Base-by-base conservation (phyloP, 2,797 vertebrate genomes). In the Eleutherodactylus coqui region DNA sequence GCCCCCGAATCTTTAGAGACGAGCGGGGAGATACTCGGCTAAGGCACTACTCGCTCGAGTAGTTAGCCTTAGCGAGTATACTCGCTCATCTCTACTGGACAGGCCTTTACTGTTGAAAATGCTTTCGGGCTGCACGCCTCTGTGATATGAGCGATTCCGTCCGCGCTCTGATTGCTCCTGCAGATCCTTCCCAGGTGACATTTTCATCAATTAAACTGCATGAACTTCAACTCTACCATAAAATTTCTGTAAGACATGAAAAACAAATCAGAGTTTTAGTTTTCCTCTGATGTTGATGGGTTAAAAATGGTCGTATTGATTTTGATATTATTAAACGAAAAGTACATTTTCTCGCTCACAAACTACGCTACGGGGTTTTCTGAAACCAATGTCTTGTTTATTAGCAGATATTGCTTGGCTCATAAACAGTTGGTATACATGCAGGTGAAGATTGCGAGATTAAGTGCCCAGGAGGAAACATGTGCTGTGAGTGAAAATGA, bases 251-350 rank as follows among this genome's bases (percentile, higher is more conserved):
- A 80, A n/a, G 36, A 38, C 47, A 43, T 4, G 34, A 58, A 29
- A 45, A n/a, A 11, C 8, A 43, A 27, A 19, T 1, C 45, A 27
- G 14, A 9, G 14, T 49, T 38, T 43, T 21, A 14, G 45, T 16
- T 53, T 13, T 19, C 21, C 36, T 82, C 47, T 72, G 79, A 51
- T 10, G 29, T 17, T 51, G 67, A 55, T 41, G 49, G 49, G 67
- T 55, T 34, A 55, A 72, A 43, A 60, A 27, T 17, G 38, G 7
- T 21, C 3, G 41, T 75, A 81, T 79, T 75, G 53, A 64, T 55
- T 75, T 81, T 47, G 19, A 75, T 47, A 75, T 62, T 80, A 73
- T 75, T 55, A 58, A 73, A 75, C 82, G 58, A 64, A 75, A 86
- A 24, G 78, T 51, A 75, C 36, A 75, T 80, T 58, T 79, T 79